These are phyloP conservation scores for Piezodorus guildinii DNA, from an alignment of 1,140 invertebrate genomes.

Conservation along the genomic window DNA sequence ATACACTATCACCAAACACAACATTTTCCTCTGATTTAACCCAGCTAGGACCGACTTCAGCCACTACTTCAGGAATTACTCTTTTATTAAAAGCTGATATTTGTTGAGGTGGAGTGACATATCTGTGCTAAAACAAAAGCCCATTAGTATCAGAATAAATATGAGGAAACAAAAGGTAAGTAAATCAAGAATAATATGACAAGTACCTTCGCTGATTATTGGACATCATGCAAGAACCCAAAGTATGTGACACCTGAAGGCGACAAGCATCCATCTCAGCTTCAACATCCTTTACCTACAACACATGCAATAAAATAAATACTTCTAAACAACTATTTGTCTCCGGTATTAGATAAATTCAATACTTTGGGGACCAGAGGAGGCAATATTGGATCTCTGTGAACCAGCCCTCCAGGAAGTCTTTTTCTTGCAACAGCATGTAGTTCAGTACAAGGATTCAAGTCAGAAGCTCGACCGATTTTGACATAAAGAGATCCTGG, in stretches of 20 bases:
- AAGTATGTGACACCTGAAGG: constrained; percentile 64
- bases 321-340: background rate
- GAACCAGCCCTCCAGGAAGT: constrained; percentile 40
- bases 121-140: constrained; percentile 34
- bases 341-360: background rate
- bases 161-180: too few relatives aligned
- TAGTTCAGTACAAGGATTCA: constrained; percentile 69
- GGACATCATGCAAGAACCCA: constrained; percentile 72
- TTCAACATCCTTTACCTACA: constrained; percentile 15
- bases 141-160: too few relatives aligned
- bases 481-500: constrained; percentile 81
- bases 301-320: background rate
- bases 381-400: constrained; percentile 54
- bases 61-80: constrained; percentile 47
- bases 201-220: constrained; percentile 52
- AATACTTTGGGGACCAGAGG: constrained; percentile 41
- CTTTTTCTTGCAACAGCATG: constrained; percentile 73
- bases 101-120: constrained; percentile 76
- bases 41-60: background rate
- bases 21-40: constrained; percentile 39
- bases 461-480: constrained; percentile 79
- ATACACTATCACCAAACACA: constrained; percentile 50
- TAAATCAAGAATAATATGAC: too few relatives aligned
- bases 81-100: constrained; percentile 72
- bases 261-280: constrained; percentile 68